Base-by-base conservation (phyloP, 2,797 vertebrate genomes). In the Zonotrichia albicollis region DNA sequence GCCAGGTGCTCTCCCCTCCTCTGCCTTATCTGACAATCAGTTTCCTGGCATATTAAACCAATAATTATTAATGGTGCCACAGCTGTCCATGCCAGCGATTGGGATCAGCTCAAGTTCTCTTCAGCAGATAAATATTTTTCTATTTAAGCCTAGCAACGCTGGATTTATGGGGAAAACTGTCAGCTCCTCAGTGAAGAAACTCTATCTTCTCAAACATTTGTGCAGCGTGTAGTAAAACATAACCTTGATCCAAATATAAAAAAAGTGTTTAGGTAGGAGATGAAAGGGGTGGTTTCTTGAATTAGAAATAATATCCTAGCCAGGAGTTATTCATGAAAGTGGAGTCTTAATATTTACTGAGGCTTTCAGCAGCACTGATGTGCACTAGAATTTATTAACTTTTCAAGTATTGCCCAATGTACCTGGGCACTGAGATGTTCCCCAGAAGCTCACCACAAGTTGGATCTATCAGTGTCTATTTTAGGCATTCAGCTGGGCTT, bases 321-420 rank as follows among this genome's bases (percentile, higher is more conserved):
- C 85, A 94, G 79, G 40, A 91, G 55, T 87, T 68, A 87, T 11
- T 87, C 53, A 79, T 58, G 55, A 64, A 86, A 57, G 64, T 12
- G 16, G 42, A 93, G 93, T 86, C 78, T 93, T 89, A 95, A 94
- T 96, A 94, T 97, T 97, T 96, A 88, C 87, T 81, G 32, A 15
- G 58, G 54, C 76, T 94, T 96, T 71, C 83, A 87, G 77, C 48
- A 83, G 80, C 38, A 43, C 46, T 54, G 64, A 79, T 86, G 89
- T 82, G 48, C 73, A 27, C 30, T 27, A 17, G 38, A 36, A 78
- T 75, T 76, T 81, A 82, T 91, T 84, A 84, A 36, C 83, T 93
- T 91, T 32, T 94, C 71, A 89, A 91, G 62, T 22, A 50, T 2
- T 70, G 58, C 51, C 72, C 36, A 3, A 1, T 3, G 23, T 40